These are phyloP conservation scores for Mamestra brassicae DNA, from an alignment of 2,888 invertebrate genomes.

Conservation along the genomic window DNA sequence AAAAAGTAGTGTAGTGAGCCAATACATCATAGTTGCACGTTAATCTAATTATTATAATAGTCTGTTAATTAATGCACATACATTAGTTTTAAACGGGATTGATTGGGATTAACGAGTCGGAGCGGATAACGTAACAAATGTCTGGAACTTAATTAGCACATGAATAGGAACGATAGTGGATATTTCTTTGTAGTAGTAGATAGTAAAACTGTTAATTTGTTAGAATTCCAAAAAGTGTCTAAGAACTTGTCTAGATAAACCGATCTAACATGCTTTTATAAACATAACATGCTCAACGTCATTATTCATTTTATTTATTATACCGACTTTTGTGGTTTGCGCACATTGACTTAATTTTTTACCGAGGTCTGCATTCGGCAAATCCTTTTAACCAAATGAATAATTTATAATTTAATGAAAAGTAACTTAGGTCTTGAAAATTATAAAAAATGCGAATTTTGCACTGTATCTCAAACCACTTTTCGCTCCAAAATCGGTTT, in stretches of 20 bases:
- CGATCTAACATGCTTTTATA: constrained; percentile 52
- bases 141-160: constrained; percentile 53
- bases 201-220: constrained; percentile 47
- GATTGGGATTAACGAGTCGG: constrained; percentile 65
- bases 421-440: not conserved
- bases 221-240: constrained; percentile 63
- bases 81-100: constrained; percentile 57
- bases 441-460: not conserved
- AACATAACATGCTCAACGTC: constrained; percentile 35
- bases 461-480: not conserved
- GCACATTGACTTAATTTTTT: constrained; percentile 17
- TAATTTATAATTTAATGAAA: not conserved
- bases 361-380: not conserved
- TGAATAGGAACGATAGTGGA: constrained; percentile 37
- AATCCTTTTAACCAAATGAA: not conserved
- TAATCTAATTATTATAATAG: constrained; percentile 63
- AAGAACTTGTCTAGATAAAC: constrained; percentile 68
- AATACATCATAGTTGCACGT: constrained; percentile 54
- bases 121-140: constrained; percentile 56
- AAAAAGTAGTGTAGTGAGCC: constrained; percentile 48
- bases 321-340: constrained; percentile 23
- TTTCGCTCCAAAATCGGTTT: constrained; percentile 38
- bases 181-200: constrained; percentile 26
- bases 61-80: constrained; percentile 61
- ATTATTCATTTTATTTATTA: constrained; percentile 44